Evolutionary conservation across 2,113 vertebrate species (phyloP).

Genomic region (Agapornis roseicollis): DNA sequence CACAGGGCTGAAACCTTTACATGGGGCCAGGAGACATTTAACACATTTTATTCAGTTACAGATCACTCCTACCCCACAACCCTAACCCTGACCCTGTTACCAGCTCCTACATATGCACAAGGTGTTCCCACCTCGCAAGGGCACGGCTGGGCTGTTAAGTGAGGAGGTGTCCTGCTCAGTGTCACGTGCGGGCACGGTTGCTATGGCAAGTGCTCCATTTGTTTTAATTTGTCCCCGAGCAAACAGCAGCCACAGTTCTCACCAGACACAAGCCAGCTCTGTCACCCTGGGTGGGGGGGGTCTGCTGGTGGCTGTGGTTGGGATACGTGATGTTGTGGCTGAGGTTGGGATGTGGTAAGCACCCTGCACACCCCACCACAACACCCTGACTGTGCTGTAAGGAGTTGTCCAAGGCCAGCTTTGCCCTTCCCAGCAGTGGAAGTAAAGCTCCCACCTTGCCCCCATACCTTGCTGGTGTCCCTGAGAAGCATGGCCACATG

Average conservation of each 20-base stretch:
- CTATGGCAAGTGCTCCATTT: slow-evolving; percentile 15
- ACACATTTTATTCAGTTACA: background rate
- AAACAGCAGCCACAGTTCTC: slow-evolving; percentile 13
- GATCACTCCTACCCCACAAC: background rate
- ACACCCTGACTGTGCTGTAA: background rate
- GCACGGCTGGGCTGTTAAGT: background rate
- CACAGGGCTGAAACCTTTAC: background rate
- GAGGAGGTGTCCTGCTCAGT: background rate
- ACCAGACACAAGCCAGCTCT: background rate
- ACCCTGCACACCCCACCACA: background rate
- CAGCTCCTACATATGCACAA: background rate
- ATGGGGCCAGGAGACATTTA: background rate
- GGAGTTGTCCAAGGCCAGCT: background rate
- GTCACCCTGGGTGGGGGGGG: background rate
- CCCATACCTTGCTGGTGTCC: background rate
- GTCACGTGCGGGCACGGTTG: background rate
- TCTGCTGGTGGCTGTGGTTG: background rate
- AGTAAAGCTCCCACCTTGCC: background rate
- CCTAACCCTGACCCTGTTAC: too few species aligned
- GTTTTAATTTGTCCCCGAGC: slow-evolving; percentile 48
- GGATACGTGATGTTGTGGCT: background rate
- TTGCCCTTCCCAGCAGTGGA: background rate
- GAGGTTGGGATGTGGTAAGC: background rate
- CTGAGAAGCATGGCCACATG: background rate
- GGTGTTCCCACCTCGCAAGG: background rate